A percentile compares a stretch with the other conserved stretches of the same genome.
Conservation (phyloP, 2,797 vertebrate species). For the Myripristis jacobus region DNA sequence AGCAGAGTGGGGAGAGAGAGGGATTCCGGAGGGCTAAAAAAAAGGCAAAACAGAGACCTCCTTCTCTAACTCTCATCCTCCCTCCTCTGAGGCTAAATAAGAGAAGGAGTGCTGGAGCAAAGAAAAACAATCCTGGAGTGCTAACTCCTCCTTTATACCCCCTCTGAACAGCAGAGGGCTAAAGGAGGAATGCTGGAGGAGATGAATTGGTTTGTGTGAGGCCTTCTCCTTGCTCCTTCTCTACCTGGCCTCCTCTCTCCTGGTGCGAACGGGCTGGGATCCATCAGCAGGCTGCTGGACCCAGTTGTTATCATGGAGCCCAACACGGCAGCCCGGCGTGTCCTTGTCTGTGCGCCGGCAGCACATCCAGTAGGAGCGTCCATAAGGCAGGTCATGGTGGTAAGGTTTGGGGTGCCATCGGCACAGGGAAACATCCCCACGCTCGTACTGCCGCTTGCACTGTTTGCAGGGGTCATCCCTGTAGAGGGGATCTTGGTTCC, state of each 20-base stretch:
- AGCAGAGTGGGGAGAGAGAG: constrained; percentile 52
- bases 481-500: constrained; percentile 95
- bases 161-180: constrained; percentile 39
- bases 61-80: constrained; percentile 61
- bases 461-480: constrained; percentile 98
- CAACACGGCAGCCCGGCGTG: constrained; percentile 92
- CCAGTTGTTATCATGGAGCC: constrained; percentile 98
- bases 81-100: constrained; percentile 40
- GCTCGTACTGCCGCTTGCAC: constrained; percentile 92
- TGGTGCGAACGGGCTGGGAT: constrained; percentile 79
- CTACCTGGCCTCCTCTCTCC: constrained; percentile 82
- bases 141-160: constrained; percentile 32
- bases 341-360: constrained; percentile 92
- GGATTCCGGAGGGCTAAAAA: constrained; percentile 50
- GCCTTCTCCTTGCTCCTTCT: constrained; percentile 32
- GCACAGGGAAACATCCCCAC: constrained; percentile 95
- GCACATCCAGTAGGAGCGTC: constrained; percentile 99
- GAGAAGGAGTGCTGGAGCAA: constrained; percentile 59
- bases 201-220: constrained; percentile 48
- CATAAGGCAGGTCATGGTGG: constrained; percentile 99
- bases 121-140: constrained; percentile 60
- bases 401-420: constrained; percentile 99
- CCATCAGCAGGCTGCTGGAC: constrained; percentile 87
- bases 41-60: constrained; percentile 69
- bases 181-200: constrained; percentile 45